A percentile compares a stretch with the other conserved stretches of the same genome.
Evolutionary conservation across 2,888 invertebrate species (phyloP).

Genomic region (Napeogenes inachia): DNA sequence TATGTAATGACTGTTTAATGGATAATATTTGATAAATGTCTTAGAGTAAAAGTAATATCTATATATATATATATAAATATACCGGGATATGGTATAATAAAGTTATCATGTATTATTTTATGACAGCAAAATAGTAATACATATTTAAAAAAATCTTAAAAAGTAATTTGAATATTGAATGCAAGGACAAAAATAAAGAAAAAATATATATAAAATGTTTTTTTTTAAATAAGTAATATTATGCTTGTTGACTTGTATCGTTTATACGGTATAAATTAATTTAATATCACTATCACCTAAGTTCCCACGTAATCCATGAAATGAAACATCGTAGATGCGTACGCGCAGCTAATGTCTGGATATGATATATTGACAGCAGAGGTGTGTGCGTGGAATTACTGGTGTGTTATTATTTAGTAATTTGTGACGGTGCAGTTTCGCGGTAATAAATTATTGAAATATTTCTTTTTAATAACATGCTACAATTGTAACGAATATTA

Average conservation of each 20-base stretch:
- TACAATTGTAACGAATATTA: slow-evolving; percentile 15
- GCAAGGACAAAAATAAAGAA: neutral
- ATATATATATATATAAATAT: too few relatives aligned
- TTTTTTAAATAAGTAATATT: neutral
- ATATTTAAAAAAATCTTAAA: too few relatives aligned
- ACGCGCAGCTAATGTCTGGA: slow-evolving; percentile 59
- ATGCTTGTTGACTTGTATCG: too few relatives aligned
- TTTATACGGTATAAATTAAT: slow-evolving; percentile 9
- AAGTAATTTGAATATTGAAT: too few relatives aligned
- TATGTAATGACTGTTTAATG: slow-evolving; percentile 24
- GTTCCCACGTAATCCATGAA: slow-evolving; percentile 52
- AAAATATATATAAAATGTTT: neutral
- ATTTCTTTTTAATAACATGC: slow-evolving; percentile 25
- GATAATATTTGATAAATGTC: slow-evolving; percentile 22
- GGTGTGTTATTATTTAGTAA: slow-evolving; percentile 60
- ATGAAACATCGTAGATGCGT: slow-evolving; percentile 61
- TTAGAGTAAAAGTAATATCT: neutral
- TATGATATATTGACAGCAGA: slow-evolving; percentile 68
- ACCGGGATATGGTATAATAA: too few relatives aligned
- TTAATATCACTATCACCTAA: slow-evolving; percentile 41
- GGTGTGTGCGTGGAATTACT: slow-evolving; percentile 39
- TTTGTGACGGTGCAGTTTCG: slow-evolving; percentile 44
- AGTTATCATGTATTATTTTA: too few relatives aligned
- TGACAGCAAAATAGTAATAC: too few relatives aligned
- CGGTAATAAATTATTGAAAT: slow-evolving; percentile 34